Base-by-base conservation (phyloP, 1,140 invertebrate species). In the Trichonephila clavata region DNA sequence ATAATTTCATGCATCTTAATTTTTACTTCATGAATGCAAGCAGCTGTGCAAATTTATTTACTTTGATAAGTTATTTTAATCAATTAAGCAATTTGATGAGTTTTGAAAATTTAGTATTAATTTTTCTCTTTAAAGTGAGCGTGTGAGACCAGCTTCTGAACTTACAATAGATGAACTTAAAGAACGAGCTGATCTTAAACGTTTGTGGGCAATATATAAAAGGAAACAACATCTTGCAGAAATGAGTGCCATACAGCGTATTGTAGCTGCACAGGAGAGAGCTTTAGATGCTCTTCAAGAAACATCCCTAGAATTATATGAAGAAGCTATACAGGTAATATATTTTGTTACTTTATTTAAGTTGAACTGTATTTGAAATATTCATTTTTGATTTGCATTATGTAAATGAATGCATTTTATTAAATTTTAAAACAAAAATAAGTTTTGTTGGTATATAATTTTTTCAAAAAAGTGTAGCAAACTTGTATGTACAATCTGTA, bases 291-390 rank as follows among this genome's bases (percentile, higher is more conserved):
- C 98, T 95, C 95, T 99, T 0, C 96, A 97, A 95, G 96, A 96
- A 59, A 98, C 97, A 95, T 98, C 98, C 0, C 97, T 98, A 95
- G 97, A 98, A 65, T 96, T 99, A 1, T 99, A 98, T 95, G 96
- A 97, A 95, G 97, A 97, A 95, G 98, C 98, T 20, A 97, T 98
- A 94, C 96, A 97, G 96, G 97, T 98, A 90, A 24, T 43, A 0
- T 6, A 21, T 24, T 16, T 80, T 63, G 61, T 6, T 80, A 80
- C 27, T 32, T 80, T 16, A 24, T 80, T 27, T 50, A 7, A 63
- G 61, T 20, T 20, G 24, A 27, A 71, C 27, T 77, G 2, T 18
- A 39, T 39, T 13, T 68, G n/a, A 68, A 68, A 68, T 68, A 8
- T 50, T 50, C 32, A 50, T 50, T 43, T 43, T 43, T 43, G 43